Percentiles rank a stretch among this genome's conserved stretches.
phyloP scores from a whole-genome alignment of 2,888 invertebrate genomes.

The Tryphoninae sp. region DNA sequence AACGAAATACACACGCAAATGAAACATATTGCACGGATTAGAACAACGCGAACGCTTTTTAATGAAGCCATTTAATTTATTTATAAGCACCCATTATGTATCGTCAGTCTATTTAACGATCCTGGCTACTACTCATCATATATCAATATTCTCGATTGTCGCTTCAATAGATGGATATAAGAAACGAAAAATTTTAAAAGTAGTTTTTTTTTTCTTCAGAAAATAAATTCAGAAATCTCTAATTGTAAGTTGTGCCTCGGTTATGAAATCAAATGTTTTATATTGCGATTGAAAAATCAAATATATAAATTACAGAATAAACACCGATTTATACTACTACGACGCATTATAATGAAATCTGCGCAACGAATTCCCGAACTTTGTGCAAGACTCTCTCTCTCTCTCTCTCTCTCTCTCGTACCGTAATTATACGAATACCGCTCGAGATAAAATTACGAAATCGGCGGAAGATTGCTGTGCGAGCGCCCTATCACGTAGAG shows the following conservation, averaged over 20 bases:
- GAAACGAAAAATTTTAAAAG: no score
- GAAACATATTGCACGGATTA: no score
- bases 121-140: no score
- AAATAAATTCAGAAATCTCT: background rate
- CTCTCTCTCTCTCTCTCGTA: conserved; percentile 20
- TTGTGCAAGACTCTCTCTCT: conserved; percentile 27
- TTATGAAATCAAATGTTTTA: background rate
- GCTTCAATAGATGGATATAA: no score
- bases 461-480: conserved; percentile 7
- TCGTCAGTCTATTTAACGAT: no score
- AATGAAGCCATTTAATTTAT: no score
- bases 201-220: no score
- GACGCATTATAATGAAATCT: conserved; percentile 25
- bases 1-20: no score
- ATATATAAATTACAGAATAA: conserved; percentile 27
- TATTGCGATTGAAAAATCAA: background rate
- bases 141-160: no score
- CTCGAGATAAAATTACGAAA: conserved; percentile 55
- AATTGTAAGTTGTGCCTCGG: background rate
- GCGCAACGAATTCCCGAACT: conserved; percentile 45
- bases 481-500: background rate
- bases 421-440: conserved; percentile 64
- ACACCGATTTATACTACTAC: background rate
- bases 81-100: no score
- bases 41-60: no score